These are phyloP conservation scores for Drosophila nr. medialis DNA, from an alignment of 2,888 invertebrate species.

Conservation along the genomic window DNA sequence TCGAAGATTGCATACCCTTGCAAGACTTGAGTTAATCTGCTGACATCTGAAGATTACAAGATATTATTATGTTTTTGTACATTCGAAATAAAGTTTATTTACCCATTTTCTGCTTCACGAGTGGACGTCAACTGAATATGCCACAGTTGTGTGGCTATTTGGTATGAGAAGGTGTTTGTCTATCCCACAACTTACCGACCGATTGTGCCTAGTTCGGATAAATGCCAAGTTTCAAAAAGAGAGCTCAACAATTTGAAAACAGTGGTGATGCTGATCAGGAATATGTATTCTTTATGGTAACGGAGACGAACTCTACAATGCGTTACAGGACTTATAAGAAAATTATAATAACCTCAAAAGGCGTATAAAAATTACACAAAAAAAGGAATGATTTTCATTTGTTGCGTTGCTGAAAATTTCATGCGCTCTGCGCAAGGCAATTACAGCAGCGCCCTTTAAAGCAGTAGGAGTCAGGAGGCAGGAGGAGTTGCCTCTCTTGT, in stretches of 20 bases:
- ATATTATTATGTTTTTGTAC: background rate
- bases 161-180: too few species aligned
- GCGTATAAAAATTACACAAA: background rate
- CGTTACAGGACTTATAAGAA: background rate
- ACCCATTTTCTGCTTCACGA: background rate
- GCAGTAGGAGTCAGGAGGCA: background rate
- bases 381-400: constrained; percentile 63
- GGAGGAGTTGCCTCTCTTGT: background rate
- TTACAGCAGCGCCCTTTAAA: constrained; percentile 46
- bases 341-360: background rate
- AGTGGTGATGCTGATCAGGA: background rate
- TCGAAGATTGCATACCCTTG: constrained; percentile 1
- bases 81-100: background rate
- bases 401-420: constrained; percentile 74
- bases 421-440: constrained; percentile 65
- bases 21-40: background rate
- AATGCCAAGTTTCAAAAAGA: background rate
- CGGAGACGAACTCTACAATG: background rate
- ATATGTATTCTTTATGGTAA: background rate
- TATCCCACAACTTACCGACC: background rate
- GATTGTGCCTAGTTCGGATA: background rate
- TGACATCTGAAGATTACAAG: background rate
- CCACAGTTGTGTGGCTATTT: too few species aligned
- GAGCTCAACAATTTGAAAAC: background rate
- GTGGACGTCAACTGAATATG: background rate